Conservation (phyloP, 2,888 invertebrate genomes). For the Amphipoea lucens region DNA sequence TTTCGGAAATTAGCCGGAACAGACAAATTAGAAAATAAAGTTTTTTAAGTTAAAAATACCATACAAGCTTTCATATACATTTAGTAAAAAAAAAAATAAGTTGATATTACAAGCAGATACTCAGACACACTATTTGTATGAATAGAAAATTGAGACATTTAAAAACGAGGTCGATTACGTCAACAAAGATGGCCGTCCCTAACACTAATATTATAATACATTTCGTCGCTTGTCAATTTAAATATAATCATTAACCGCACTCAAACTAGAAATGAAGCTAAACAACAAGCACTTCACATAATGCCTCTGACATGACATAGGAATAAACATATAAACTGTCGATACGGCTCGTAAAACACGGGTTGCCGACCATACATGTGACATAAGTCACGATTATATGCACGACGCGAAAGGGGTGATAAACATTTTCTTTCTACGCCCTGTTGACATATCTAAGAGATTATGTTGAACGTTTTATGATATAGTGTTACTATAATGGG, state of each 20-base stretch:
- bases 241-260: conserved; percentile 13
- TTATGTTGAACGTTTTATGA: conserved; percentile 56
- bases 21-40: too few relatives aligned
- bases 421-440: conserved; percentile 57
- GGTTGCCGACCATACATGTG: conserved; percentile 35
- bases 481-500: conserved; percentile 49
- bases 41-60: too few relatives aligned
- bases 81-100: not conserved
- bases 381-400: conserved; percentile 39
- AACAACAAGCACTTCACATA: conserved; percentile 17
- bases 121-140: not conserved
- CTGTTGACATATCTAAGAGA: conserved; percentile 59
- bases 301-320: conserved; percentile 47
- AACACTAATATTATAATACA: conserved; percentile 17
- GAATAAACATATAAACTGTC: conserved; percentile 49
- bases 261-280: conserved; percentile 22
- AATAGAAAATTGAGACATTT: conserved; percentile 3
- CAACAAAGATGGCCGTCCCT: not conserved
- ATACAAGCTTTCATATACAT: too few relatives aligned
- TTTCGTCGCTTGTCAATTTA: conserved; percentile 8
- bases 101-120: not conserved
- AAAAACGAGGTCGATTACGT: not conserved
- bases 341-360: conserved; percentile 61
- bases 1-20: too few relatives aligned
- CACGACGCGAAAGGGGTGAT: conserved; percentile 44